Evolutionary conservation across 2,113 vertebrate genomes (phyloP).

Genomic region (Melanostigma gelatinosum): DNA sequence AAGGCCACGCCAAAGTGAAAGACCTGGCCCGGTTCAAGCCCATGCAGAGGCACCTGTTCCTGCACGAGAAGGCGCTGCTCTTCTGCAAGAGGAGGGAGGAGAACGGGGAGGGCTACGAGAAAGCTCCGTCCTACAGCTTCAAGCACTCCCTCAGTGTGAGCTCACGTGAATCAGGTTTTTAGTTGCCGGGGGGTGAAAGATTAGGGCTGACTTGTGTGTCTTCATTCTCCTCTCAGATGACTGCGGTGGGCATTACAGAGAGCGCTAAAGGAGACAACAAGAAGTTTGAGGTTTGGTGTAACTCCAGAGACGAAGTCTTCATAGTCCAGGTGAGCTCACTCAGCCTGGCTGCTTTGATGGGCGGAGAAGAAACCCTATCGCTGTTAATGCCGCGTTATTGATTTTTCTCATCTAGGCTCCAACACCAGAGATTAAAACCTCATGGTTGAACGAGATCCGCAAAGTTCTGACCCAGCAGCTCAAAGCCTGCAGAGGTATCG

Average conservation of each 20-base stretch:
- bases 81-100: conserved; percentile 98
- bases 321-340: conserved; percentile 89
- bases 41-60: conserved; percentile 97
- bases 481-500: conserved; percentile 91
- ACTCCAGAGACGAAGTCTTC: conserved; percentile 96
- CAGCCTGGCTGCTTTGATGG: not conserved
- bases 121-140: conserved; percentile 98
- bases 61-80: conserved; percentile 93
- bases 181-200: not conserved
- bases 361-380: not conserved
- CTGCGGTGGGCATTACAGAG: conserved; percentile 95
- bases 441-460: conserved; percentile 95
- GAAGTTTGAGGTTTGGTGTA: conserved; percentile 99
- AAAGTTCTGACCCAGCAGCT: conserved; percentile 96
- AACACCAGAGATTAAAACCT: conserved; percentile 91
- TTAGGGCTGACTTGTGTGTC: not conserved
- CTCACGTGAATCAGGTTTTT: accelerated
- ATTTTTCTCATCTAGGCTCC: conserved; percentile 83
- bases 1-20: conserved; percentile 96
- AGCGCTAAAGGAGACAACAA: conserved; percentile 94
- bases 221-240: conserved; percentile 85
- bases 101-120: conserved; percentile 96
- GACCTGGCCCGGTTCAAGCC: conserved; percentile 98
- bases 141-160: conserved; percentile 96
- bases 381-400: not conserved